Conservation (phyloP, 2,888 invertebrate species). For the Pseudococcus jackbeardsleyi region DNA sequence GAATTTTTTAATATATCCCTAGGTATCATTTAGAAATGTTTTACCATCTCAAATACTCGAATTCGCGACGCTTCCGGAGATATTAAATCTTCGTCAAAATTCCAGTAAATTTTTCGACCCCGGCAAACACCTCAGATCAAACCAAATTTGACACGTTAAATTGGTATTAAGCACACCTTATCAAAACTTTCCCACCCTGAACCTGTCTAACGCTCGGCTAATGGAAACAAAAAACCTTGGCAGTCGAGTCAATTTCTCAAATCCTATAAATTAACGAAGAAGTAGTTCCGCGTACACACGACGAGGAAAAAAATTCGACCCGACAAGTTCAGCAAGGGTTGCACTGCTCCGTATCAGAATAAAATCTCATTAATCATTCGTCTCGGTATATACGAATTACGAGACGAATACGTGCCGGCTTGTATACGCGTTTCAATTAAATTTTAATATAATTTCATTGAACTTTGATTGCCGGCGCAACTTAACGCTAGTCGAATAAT, state of each 20-base stretch:
- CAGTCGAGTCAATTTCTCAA: neutral
- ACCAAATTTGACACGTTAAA: too few species aligned
- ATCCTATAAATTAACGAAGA: neutral
- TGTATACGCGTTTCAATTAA: constrained; percentile 35
- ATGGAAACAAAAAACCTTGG: neutral
- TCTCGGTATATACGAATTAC: neutral
- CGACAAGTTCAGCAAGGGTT: neutral
- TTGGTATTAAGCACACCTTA: too few species aligned
- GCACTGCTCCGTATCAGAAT: neutral
- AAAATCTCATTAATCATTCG: constrained; percentile 52
- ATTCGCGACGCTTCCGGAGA: too few species aligned
- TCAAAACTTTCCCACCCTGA: too few species aligned
- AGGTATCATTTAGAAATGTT: too few species aligned
- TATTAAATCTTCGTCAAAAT: too few species aligned
- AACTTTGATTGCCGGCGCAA: constrained; percentile 30
- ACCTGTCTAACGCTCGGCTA: too few species aligned
- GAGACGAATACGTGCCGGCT: neutral
- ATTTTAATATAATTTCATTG: constrained; percentile 49
- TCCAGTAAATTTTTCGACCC: too few species aligned
- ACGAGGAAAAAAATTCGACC: neutral
- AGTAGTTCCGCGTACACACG: neutral
- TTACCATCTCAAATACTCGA: too few species aligned
- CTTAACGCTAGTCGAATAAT: neutral
- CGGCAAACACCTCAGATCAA: too few species aligned
- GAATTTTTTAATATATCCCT: too few species aligned